Conservation (phyloP, 2,113 vertebrate species). For the Hydropotes inermis region DNA sequence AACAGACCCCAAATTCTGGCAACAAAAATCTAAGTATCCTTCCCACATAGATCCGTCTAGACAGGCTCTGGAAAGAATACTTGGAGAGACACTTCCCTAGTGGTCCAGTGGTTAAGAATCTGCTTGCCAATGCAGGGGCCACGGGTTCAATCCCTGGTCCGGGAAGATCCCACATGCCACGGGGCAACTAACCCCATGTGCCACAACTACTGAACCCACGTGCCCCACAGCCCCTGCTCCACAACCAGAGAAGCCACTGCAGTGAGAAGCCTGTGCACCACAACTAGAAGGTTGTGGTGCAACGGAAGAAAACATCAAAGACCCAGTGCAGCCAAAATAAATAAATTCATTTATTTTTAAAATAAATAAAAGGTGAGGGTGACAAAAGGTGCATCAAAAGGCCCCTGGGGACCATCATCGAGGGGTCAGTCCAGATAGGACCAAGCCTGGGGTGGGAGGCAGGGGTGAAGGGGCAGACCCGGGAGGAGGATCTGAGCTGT, state of each 20-base stretch:
- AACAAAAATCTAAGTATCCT: neutral
- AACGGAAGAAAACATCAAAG: neutral
- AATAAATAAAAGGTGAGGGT: neutral
- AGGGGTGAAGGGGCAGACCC: accelerated
- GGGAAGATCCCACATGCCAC: neutral
- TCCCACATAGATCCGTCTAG: neutral
- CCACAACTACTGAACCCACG: neutral
- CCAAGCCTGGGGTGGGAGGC: neutral
- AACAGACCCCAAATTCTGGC: neutral
- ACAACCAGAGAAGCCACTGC: no score
- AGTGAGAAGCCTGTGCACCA: neutral
- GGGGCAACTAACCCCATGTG: neutral
- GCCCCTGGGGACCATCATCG: neutral
- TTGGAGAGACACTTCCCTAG: neutral
- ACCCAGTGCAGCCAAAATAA: neutral
- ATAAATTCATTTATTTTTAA: neutral
- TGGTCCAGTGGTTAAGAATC: neutral
- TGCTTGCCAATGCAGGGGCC: neutral
- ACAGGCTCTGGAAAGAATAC: neutral
- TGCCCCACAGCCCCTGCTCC: neutral
- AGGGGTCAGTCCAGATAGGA: neutral
- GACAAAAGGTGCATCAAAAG: neutral
- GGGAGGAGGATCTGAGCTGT: no score
- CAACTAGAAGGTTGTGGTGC: neutral
- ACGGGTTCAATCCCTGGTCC: accelerated